phyloP scores from a whole-genome alignment of 2,113 vertebrate species.

The Tretioscincus oriximinensis region DNA sequence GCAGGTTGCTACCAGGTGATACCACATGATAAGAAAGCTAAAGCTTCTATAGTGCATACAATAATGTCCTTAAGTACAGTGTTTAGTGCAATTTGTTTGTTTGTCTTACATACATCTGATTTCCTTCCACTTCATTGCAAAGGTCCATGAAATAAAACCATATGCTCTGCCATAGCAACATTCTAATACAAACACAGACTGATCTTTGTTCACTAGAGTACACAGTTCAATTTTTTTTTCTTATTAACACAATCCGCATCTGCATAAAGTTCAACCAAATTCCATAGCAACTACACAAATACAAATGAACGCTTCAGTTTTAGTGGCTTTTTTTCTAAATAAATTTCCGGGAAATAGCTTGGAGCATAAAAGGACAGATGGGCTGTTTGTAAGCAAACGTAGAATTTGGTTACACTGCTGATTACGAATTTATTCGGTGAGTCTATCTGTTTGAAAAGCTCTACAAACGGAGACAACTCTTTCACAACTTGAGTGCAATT shows the following conservation, averaged over 20 bases:
- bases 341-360: constrained; percentile 48
- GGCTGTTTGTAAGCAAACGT: constrained; percentile 55
- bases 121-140: constrained; percentile 63
- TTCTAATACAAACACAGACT: constrained; percentile 72
- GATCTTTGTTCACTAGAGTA: constrained; percentile 67
- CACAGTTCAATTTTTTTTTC: constrained; percentile 52
- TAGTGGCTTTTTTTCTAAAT: background rate
- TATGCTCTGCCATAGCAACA: constrained; percentile 76
- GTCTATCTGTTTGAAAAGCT: background rate
- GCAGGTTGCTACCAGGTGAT: background rate
- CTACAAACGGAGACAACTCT: constrained; percentile 20
- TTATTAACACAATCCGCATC: constrained; percentile 68
- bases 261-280: constrained; percentile 68
- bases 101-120: constrained; percentile 55
- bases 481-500: too few species aligned
- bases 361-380: constrained; percentile 56
- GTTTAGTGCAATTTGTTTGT: constrained; percentile 58
- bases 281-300: constrained; percentile 74
- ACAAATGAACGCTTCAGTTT: constrained; percentile 37
- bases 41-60: background rate
- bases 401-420: constrained; percentile 33
- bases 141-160: constrained; percentile 75
- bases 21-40: constrained; percentile 18
- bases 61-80: constrained; percentile 17
- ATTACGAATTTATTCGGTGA: constrained; percentile 17